Evolutionary conservation across 2,888 invertebrate species (phyloP), one percentile per base, ranked within the genome.

Genomic region (Euplexia lucipara): DNA sequence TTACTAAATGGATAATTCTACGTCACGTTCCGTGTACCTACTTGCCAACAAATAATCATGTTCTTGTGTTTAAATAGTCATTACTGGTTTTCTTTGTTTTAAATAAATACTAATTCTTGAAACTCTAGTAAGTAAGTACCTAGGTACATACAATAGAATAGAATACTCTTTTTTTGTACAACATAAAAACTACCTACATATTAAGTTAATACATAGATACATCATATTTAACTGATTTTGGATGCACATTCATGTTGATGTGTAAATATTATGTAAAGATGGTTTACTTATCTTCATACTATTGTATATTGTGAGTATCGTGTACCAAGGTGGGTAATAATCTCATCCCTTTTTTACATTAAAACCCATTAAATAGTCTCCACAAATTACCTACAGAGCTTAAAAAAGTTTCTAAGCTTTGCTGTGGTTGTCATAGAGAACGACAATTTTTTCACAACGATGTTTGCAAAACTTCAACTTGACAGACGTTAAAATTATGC

Each of bases 1-100:
- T 91, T 86, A 87, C 81, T 88, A 88, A 81, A 88, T 86, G 82
- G 86, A 83, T 88, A 89, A 91, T 90, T 87, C 87, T 67, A 82
- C 84, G 88, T 90, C 88, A 88, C 86, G 89, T 69, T 86, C 84
- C 81, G 68, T 60, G 81, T 81, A 72, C 70, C 65, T 77, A 75
- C n/a, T n/a, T n/a, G n/a, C n/a, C n/a, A n/a, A n/a, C 80, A 82
- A 79, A 84, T 84, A 83, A 86, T 87, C 77, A 82, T 81, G 85
- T 73, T 81, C 69, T 77, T 70, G 70, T 77, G 73, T 70, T 66
- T 67, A 51, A 75, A 64, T 53, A 73, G 65, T 78, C 77, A 71
- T 75, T 58, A 35, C 35, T 41, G 18, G 30, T 52, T 22, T 53
- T 56, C 34, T 62, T 63, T 64, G 35, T 76, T 52, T 58, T 37